Evolutionary conservation across 2,113 vertebrate genomes (phyloP).

Genomic region (Brachyhypopomus occidentalis): DNA sequence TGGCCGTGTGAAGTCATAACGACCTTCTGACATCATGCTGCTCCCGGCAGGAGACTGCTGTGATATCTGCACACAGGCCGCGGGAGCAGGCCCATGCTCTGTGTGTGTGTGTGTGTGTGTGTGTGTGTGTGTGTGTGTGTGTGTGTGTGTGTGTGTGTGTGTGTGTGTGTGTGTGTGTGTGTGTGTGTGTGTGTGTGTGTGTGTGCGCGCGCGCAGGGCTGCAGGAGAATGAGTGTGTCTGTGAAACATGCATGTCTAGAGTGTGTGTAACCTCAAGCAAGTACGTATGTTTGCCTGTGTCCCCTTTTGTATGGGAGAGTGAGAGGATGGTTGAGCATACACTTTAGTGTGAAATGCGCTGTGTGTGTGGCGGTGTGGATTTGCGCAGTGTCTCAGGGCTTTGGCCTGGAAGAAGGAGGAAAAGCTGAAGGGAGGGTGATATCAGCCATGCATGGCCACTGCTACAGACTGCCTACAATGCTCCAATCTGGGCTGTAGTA

Average conservation of each 20-base stretch:
- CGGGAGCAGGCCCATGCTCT: background rate
- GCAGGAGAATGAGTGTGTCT: background rate
- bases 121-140: no score
- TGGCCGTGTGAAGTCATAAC: background rate
- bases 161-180: no score
- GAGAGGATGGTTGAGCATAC: background rate
- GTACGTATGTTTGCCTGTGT: background rate
- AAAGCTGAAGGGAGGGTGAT: background rate
- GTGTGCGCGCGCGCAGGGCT: background rate
- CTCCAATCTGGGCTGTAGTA: background rate
- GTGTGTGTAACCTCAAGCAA: background rate
- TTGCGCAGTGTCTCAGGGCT: background rate
- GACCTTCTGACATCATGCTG: conserved; percentile 6
- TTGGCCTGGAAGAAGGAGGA: background rate
- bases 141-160: no score
- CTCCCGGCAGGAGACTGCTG: background rate
- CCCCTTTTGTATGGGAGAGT: background rate
- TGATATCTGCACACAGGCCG: background rate
- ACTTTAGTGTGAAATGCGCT: conserved; percentile 1
- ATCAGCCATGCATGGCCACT: conserved; percentile 1
- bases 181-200: no score
- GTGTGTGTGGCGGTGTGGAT: background rate
- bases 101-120: no score
- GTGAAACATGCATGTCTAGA: background rate
- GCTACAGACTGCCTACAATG: background rate